These are phyloP conservation scores for Monochamus saltuarius DNA, from an alignment of 1,140 invertebrate species.

Conservation along the genomic window DNA sequence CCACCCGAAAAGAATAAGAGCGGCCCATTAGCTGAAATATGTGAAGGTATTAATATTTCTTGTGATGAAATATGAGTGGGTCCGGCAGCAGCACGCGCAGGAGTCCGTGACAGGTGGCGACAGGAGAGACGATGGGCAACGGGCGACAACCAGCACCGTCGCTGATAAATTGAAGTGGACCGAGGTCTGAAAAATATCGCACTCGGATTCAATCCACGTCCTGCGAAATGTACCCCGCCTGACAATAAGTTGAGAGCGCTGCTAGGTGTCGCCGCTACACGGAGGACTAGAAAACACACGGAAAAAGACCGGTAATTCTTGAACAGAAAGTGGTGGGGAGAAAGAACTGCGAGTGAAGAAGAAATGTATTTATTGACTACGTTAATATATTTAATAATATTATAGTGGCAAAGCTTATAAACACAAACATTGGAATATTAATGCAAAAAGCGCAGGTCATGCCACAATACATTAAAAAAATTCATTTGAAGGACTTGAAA, in stretches of 20 bases:
- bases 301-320: neutral
- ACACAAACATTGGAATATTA: no score
- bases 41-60: conserved; percentile 14
- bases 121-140: conserved; percentile 21
- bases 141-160: conserved; percentile 30
- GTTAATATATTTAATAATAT: no score
- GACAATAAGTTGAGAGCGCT: conserved; percentile 33
- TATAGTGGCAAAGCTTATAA: no score
- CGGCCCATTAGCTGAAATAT: conserved; percentile 3
- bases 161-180: conserved; percentile 47
- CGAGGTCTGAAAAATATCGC: conserved; percentile 30
- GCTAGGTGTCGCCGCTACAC: neutral
- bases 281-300: neutral
- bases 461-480: no score
- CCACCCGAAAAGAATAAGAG: conserved; percentile 2
- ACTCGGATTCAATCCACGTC: conserved; percentile 45
- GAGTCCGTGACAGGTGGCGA: conserved; percentile 43
- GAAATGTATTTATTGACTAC: no score
- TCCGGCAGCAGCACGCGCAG: conserved; percentile 35
- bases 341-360: no score
- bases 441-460: no score
- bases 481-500: no score
- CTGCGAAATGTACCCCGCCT: conserved; percentile 39
- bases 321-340: neutral
- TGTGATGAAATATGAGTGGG: conserved; percentile 14